These are phyloP conservation scores for Columba guinea DNA, from an alignment of 2,797 vertebrate genomes.

Conservation along the genomic window DNA sequence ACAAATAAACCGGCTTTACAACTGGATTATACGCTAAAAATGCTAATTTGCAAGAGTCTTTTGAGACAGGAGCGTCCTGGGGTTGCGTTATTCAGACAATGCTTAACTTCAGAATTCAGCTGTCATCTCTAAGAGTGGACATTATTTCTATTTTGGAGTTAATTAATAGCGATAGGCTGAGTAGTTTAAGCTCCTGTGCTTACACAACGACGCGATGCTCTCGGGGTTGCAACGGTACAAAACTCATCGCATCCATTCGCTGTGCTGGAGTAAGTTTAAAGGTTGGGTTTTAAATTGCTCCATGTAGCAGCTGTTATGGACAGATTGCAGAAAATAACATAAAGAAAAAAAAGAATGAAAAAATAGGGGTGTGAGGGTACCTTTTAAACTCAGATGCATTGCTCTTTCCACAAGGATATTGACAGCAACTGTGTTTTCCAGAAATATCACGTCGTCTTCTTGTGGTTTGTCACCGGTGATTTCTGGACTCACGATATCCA, in stretches of 20 bases:
- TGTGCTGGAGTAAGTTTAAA: background rate
- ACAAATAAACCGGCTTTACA: background rate
- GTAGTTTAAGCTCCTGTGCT: background rate
- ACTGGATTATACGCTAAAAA: background rate
- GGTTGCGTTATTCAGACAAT: background rate
- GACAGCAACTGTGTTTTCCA: constrained; percentile 83
- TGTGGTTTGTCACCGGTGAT: background rate
- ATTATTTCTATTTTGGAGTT: background rate
- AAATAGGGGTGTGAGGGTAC: constrained; percentile 60
- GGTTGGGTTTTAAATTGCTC: background rate
- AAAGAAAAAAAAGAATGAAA: background rate
- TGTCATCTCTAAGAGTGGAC: background rate
- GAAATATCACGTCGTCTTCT: background rate
- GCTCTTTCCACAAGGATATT: constrained; percentile 88
- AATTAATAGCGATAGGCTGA: background rate
- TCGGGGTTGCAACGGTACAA: accelerated
- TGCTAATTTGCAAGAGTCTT: background rate
- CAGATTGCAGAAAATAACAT: background rate
- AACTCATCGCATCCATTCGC: background rate
- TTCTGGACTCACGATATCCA: background rate
- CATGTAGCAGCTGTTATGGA: background rate
- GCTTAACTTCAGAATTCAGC: background rate
- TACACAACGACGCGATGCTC: accelerated
- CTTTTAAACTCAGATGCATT: constrained; percentile 93
- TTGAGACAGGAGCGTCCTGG: background rate